Base-by-base conservation (phyloP, 2,888 invertebrate genomes). In the Agrilus mali region DNA sequence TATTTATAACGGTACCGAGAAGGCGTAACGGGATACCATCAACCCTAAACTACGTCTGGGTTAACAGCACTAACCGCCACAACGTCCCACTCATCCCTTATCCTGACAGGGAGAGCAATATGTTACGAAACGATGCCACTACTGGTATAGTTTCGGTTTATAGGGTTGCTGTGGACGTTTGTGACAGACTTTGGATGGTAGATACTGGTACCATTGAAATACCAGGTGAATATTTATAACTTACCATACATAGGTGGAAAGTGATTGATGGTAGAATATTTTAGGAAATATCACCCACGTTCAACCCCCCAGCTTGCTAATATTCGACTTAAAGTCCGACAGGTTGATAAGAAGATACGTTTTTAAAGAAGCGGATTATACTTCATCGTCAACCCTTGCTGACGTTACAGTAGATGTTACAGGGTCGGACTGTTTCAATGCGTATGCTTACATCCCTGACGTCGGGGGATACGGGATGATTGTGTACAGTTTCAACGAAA, bases 141-240 rank as follows among this genome's bases (percentile, higher is more conserved):
- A 20, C 41, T 6, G 52, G 52, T 31, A 56, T 85, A 10, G 73
- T 80, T 2, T 86, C 80, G 0, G 80, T 85, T 3, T 86, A 86
- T 59, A 69, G 87, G 36, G 75, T 82, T 1, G 70, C 74, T 10
- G 74, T 80, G 0, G 88, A 88, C 58, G 61, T 64, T 2, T 88
- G 86, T 52, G 77, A 80, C 36, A 66, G 86, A 5, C 67, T 88
- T 2, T 88, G 87, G 87, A 80, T 83, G 57, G 74, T 86, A 1
- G 87, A 87, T 55, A 82, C 83, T 0, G 87, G 87, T 2, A 60
- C 80, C 33, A 60, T 82, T 42, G 82, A 86, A 59, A 73, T 79
- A 55, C 74, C 78, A 40, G 73, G 83, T 74, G 61, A 14, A 35
- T 36, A 20, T 33, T 33, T 13, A 16, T 27, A 35, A 36, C 27